A percentile compares a stretch with the other conserved stretches of the same genome.
phyloP scores from a whole-genome alignment of 1,140 invertebrate species.

The Platorchestia sp. region DNA sequence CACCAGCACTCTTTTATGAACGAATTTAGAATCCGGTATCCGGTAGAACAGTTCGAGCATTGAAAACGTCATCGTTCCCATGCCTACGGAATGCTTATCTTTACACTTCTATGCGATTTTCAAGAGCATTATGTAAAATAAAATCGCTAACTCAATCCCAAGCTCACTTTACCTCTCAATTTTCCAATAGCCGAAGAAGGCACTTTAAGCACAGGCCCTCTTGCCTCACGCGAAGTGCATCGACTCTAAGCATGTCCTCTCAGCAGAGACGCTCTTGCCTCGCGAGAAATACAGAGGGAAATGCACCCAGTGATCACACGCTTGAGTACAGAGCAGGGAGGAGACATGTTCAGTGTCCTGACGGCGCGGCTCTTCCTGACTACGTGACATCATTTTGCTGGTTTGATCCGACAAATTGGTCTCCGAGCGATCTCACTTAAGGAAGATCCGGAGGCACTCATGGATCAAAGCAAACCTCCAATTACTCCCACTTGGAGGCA shows the following conservation, averaged over 20 bases:
- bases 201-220: background rate
- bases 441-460: conserved; percentile 21
- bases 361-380: background rate
- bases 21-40: too few relatives aligned
- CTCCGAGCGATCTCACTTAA: conserved; percentile 40
- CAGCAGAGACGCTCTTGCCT: background rate
- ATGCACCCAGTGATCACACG: background rate
- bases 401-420: conserved; percentile 43
- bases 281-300: background rate
- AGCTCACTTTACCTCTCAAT: background rate
- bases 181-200: background rate
- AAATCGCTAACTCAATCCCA: background rate
- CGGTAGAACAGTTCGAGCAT: background rate
- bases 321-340: background rate
- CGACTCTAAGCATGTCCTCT: background rate
- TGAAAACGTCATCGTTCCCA: background rate
- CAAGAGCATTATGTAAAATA: background rate
- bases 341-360: background rate
- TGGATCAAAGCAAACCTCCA: conserved; percentile 45
- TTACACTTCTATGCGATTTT: background rate
- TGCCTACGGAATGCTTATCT: background rate
- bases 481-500: conserved; percentile 39
- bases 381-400: conserved; percentile 43
- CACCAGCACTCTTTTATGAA: too few relatives aligned
- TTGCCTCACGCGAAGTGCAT: background rate